Evolutionary conservation across 2,797 vertebrate genomes (phyloP).

Genomic region (Myotis pilosus): DNA sequence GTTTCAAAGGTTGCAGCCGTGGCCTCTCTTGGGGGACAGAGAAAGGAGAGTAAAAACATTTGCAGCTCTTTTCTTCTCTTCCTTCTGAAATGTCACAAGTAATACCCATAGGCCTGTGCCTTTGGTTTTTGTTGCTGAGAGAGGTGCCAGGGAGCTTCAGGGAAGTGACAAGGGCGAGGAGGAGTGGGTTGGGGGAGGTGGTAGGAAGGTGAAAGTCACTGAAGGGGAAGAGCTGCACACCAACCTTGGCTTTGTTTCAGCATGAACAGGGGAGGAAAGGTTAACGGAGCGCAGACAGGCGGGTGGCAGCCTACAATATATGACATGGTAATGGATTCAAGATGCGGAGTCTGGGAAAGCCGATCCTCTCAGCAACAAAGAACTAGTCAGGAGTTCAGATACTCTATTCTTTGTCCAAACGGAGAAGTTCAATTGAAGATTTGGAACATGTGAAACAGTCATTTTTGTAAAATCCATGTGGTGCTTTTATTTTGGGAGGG

Average conservation of each 20-base stretch:
- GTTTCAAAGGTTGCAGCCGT: conserved; percentile 78
- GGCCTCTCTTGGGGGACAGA: conserved; percentile 72
- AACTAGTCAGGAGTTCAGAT: background rate
- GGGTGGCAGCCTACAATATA: background rate
- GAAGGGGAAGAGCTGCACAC: background rate
- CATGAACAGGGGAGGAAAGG: background rate
- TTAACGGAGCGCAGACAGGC: background rate
- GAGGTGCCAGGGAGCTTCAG: background rate
- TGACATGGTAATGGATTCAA: background rate
- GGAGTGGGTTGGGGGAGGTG: background rate
- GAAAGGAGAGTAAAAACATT: conserved; percentile 70
- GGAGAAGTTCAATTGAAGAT: background rate
- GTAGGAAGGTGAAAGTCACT: background rate
- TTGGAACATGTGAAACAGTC: background rate
- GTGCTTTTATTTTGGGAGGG: background rate
- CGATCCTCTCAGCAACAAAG: background rate
- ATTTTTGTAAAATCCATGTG: background rate
- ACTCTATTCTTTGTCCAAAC: background rate
- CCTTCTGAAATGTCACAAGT: conserved; percentile 71
- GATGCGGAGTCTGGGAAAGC: background rate
- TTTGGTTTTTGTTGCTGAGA: conserved; percentile 22
- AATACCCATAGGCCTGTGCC: conserved; percentile 46
- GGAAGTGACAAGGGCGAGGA: background rate
- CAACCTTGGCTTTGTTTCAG: background rate
- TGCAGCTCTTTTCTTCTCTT: conserved; percentile 70